These are phyloP conservation scores for Hirtodrosophila trivittata DNA, from an alignment of 2,888 invertebrate species.

Conservation along the genomic window DNA sequence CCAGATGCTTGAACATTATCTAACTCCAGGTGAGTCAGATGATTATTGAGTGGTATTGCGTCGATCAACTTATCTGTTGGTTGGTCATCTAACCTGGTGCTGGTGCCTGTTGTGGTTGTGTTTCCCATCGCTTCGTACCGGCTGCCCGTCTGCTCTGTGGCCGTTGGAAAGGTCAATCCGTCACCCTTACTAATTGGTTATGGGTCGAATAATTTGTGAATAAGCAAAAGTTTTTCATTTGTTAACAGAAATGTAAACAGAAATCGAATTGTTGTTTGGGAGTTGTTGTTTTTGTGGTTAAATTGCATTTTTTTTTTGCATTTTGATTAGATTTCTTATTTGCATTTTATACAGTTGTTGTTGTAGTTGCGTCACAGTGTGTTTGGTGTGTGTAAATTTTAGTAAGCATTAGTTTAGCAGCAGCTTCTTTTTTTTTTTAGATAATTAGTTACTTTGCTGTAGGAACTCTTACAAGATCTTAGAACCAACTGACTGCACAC, in stretches of 20 bases:
- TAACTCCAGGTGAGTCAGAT: constrained; percentile 51
- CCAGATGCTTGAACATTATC: constrained; percentile 38
- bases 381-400: constrained; percentile 12
- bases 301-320: constrained; percentile 32
- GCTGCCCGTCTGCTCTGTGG: constrained; percentile 56
- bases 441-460: constrained; percentile 30
- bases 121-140: constrained; percentile 94
- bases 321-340: constrained; percentile 34
- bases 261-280: constrained; percentile 15
- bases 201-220: constrained; percentile 46
- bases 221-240: constrained; percentile 57
- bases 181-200: constrained; percentile 90
- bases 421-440: too few relatives aligned
- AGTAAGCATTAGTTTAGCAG: constrained; percentile 40
- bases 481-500: background rate
- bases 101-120: constrained; percentile 86
- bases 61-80: constrained; percentile 83
- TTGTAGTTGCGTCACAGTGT: too few relatives aligned
- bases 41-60: constrained; percentile 68
- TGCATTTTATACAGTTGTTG: constrained; percentile 40
- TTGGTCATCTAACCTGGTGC: constrained; percentile 75
- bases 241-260: constrained; percentile 52
- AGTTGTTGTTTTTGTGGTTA: constrained; percentile 47
- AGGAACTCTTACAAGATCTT: constrained; percentile 9
- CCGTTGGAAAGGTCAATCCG: constrained; percentile 92